phyloP scores from a whole-genome alignment of 2,888 invertebrate genomes.

The Oeneis ivallda region DNA sequence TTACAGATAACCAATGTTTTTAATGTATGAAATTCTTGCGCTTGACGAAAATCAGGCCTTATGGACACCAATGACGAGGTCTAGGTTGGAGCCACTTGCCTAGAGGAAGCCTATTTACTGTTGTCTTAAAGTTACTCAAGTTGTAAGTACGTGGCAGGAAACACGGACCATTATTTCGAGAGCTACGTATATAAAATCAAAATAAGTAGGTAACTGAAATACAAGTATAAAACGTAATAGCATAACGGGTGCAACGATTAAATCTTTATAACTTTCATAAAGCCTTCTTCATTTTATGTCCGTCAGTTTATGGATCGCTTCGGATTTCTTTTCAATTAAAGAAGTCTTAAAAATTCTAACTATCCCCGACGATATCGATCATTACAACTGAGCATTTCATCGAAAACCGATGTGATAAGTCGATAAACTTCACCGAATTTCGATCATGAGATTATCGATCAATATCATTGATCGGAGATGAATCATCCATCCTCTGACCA shows the following conservation, averaged over 20 bases:
- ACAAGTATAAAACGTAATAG: neutral
- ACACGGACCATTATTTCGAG: no score
- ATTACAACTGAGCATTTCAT: slow-evolving; percentile 18
- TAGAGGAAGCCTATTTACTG: no score
- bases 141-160: no score
- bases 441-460: neutral
- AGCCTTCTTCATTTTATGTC: slow-evolving; percentile 16
- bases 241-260: slow-evolving; percentile 8
- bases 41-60: no score
- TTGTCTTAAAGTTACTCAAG: no score
- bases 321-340: slow-evolving; percentile 26
- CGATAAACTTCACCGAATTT: neutral
- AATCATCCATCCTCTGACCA: neutral
- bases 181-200: no score
- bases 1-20: no score
- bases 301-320: slow-evolving; percentile 22
- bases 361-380: slow-evolving; percentile 25
- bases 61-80: no score
- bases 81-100: no score
- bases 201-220: slow-evolving; percentile 12
- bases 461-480: no score
- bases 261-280: slow-evolving; percentile 12
- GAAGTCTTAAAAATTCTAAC: slow-evolving; percentile 17
- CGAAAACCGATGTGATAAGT: slow-evolving; percentile 11
- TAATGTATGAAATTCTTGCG: no score